phyloP scores from a whole-genome alignment of 2,797 vertebrate genomes.

The Ammospiza maritima region DNA sequence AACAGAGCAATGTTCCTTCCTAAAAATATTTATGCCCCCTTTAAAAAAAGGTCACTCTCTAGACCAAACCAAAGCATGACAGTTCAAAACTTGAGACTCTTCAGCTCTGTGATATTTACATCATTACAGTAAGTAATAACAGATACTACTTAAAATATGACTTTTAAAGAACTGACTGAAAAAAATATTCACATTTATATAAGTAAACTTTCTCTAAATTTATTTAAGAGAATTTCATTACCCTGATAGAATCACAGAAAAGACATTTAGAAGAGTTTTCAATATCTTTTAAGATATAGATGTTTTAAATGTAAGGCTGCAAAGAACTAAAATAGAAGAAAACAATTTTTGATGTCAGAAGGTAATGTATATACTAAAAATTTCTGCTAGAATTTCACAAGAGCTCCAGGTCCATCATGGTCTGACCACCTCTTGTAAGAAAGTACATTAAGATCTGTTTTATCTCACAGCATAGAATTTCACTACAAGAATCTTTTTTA shows the following conservation, averaged over 20 bases:
- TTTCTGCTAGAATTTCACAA: neutral
- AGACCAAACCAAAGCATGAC: neutral
- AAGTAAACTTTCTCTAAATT: neutral
- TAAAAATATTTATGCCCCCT: neutral
- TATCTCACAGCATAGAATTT: neutral
- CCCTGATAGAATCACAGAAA: neutral
- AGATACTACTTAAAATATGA: neutral
- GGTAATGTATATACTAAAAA: neutral
- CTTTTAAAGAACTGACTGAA: neutral
- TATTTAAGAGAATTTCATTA: neutral
- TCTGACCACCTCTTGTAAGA: neutral
- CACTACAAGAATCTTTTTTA: neutral
- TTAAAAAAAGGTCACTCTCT: neutral
- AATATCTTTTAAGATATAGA: neutral
- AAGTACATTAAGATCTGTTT: neutral
- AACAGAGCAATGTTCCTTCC: neutral
- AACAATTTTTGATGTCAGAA: neutral
- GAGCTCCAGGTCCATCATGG: neutral
- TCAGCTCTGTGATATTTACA: neutral
- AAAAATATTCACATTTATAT: neutral
- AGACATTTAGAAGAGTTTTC: neutral
- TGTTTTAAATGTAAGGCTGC: neutral
- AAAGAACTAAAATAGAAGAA: neutral
- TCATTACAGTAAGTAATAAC: neutral
- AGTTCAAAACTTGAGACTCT: neutral